Percentiles rank a stretch among this genome's conserved stretches.
Evolutionary conservation across 2,113 vertebrate species (phyloP).

Genomic region (Stomatorhinus ivindoensis): DNA sequence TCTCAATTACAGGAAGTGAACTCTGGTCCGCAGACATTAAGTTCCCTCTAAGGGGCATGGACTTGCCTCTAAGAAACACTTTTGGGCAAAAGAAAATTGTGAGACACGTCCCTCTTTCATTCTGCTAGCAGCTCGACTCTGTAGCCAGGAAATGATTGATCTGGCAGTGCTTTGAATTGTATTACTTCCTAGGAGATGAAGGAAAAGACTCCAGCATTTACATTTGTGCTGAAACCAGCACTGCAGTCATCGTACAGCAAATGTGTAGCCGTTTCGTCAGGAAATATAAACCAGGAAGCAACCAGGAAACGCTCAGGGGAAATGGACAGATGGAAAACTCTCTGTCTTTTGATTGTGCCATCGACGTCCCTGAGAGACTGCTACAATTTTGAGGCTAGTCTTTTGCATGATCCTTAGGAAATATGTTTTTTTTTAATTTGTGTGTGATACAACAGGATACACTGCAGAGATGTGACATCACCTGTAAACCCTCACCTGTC

Average conservation of each 20-base stretch:
- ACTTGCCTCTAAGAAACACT: conserved; percentile 44
- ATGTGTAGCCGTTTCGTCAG: neutral
- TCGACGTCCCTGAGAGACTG: neutral
- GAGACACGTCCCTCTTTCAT: conserved; percentile 24
- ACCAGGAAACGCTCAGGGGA: neutral
- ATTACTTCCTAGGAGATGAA: neutral
- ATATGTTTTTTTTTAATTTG: neutral
- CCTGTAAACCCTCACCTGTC: neutral
- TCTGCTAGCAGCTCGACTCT: conserved; percentile 2
- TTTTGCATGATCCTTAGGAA: neutral
- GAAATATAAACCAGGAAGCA: neutral
- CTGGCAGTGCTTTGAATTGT: neutral
- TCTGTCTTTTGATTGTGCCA: neutral
- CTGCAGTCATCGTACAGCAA: neutral
- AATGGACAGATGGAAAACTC: neutral
- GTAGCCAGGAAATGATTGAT: neutral
- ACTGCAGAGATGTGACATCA: neutral
- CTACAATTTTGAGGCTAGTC: neutral
- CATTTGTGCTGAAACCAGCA: neutral
- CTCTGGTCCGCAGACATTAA: conserved; percentile 47
- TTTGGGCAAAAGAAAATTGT: conserved; percentile 22
- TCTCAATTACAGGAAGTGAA: conserved; percentile 50
- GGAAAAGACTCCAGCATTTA: neutral
- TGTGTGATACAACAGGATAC: neutral
- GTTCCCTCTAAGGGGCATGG: conserved; percentile 25